Evolutionary conservation across 2,797 vertebrate genomes (phyloP), one percentile per base, ranked within the genome.

Genomic region (Balearica regulorum): DNA sequence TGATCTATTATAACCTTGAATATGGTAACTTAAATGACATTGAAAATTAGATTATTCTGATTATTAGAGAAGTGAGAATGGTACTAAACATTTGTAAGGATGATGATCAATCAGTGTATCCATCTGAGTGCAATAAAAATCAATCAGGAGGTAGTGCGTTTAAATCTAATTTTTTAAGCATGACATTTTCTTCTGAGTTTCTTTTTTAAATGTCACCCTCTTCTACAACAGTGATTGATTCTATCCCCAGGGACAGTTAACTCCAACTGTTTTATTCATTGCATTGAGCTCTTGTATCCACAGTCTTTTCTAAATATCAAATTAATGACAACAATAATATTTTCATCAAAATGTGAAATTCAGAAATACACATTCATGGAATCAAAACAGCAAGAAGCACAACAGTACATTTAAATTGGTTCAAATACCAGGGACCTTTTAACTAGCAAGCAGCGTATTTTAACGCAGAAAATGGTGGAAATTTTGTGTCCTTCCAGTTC

Each of bases 161-260:
- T 98, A 97, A 98, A 98, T 98, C 98, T 98, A 98, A 98, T 98
- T 98, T 98, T 98, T 98, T 98, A 98, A 98, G 98, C 97, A 98
- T 98, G 98, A 98, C 98, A 98, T 98, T 98, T 98, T 96, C 98
- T 97, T 98, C 96, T 85, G 96, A 98, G 96, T 98, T 98, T 98
- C 98, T 97, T 98, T 98, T 97, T 97, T 97, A 98, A 98, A 98
- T 98, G 98, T 98, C 98, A 98, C 97, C 97, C 91, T 97, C 97
- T 98, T 98, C 97, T 98, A 97, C 96, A 97, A 97, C 89, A 95
- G 97, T 98, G 98, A 98, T 98, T 97, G 98, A 98, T 98, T 98
- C 96, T 95, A 90, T 98, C 98, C 97, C 97, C 87, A 92, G 98
- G 97, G 98, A 98, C 93, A 95, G 93, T 97, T 97, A 97, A 97